A percentile compares a stretch with the other conserved stretches of the same genome.
Evolutionary conservation across 1,140 invertebrate species (phyloP).

Genomic region (Lepidurus packardi): DNA sequence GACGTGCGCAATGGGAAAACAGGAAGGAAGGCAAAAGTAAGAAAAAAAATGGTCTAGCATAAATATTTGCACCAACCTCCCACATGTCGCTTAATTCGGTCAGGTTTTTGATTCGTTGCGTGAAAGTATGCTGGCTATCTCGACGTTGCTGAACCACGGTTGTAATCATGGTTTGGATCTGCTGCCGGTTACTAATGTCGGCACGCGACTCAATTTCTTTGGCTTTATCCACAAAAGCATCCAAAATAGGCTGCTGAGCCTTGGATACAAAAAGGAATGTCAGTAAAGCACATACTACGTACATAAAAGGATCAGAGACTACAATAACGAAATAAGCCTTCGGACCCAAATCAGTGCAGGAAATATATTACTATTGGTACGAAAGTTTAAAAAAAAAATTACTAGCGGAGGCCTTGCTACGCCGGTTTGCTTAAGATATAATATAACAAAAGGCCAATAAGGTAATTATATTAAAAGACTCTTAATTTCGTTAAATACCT

Average conservation of each 20-base stretch:
- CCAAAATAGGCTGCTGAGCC: constrained; percentile 57
- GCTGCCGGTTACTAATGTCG: constrained; percentile 54
- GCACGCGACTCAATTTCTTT: constrained; percentile 58
- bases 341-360: no score
- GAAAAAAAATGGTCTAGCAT: constrained; percentile 22
- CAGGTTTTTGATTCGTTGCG: constrained; percentile 56
- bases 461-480: neutral
- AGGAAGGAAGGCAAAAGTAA: neutral
- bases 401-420: no score
- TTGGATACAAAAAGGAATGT: constrained; percentile 41
- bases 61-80: constrained; percentile 49
- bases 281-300: neutral
- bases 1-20: neutral
- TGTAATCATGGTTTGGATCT: constrained; percentile 56
- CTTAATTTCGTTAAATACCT: constrained; percentile 46
- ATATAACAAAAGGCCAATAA: no score
- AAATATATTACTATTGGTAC: no score
- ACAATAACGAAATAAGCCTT: no score
- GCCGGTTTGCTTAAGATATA: neutral
- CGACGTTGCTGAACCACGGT: constrained; percentile 68
- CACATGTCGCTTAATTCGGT: constrained; percentile 64
- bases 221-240: constrained; percentile 59
- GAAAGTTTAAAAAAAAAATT: no score
- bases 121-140: constrained; percentile 61
- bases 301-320: neutral